Evolutionary conservation across 2,888 invertebrate genomes (phyloP).

Genomic region (Zhengitettix transpicula): DNA sequence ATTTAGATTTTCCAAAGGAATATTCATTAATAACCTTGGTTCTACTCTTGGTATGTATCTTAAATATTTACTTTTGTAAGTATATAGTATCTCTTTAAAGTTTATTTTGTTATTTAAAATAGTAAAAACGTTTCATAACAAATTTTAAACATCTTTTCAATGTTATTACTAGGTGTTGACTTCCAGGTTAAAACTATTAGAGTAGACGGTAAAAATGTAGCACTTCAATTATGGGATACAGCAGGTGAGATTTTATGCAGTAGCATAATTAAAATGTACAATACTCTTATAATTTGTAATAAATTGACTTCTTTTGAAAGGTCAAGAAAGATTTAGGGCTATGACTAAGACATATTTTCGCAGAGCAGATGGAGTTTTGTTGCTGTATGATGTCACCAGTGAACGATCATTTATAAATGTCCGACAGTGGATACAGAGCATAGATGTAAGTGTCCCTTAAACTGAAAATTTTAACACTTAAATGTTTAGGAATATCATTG

Average conservation of each 20-base stretch:
- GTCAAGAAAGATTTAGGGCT: constrained; percentile 34
- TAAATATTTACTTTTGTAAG: no score
- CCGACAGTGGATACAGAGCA: constrained; percentile 38
- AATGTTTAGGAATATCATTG: no score
- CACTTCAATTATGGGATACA: constrained; percentile 39
- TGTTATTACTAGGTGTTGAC: constrained; percentile 28
- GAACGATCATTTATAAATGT: constrained; percentile 39
- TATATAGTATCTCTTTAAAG: no score
- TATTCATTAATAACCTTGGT: constrained; percentile 33
- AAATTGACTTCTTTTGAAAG: constrained; percentile 12
- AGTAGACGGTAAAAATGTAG: constrained; percentile 31
- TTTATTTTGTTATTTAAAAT: no score
- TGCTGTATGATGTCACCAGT: constrained; percentile 39
- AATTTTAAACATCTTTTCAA: no score
- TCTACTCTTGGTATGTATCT: constrained; percentile 34
- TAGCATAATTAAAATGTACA: no score
- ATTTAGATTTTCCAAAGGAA: constrained; percentile 36
- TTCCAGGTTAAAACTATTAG: constrained; percentile 36
- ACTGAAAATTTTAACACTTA: no score
- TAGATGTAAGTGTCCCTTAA: constrained; percentile 26
- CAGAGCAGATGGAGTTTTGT: constrained; percentile 39
- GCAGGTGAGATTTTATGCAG: constrained; percentile 25
- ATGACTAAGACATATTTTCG: constrained; percentile 43
- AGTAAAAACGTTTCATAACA: no score
- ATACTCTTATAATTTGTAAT: no score